Percentiles rank a stretch among this genome's conserved stretches.
Evolutionary conservation across 1,140 invertebrate species (phyloP).

Genomic region (Heliconius eleuchia): DNA sequence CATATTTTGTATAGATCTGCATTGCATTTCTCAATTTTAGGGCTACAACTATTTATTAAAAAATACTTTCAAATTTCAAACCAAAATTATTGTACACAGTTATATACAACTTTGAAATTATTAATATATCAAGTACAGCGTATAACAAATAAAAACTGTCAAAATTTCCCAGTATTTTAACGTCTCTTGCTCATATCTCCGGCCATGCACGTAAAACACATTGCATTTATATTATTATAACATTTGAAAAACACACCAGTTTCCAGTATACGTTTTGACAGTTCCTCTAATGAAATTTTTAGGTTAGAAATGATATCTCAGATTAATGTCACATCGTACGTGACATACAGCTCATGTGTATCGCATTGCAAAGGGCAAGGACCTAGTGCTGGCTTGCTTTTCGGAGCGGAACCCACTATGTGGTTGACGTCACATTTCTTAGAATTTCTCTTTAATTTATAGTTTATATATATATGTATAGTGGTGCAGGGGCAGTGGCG

Average conservation of each 20-base stretch:
- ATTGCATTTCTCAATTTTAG: too few species aligned
- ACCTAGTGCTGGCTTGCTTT: slow-evolving; percentile 22
- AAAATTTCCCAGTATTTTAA: not conserved
- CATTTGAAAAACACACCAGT: not conserved
- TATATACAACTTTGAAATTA: too few species aligned
- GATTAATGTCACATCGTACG: slow-evolving; percentile 19
- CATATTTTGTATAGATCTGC: too few species aligned
- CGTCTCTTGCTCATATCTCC: not conserved
- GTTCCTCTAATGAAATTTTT: slow-evolving; percentile 1
- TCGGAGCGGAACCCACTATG: slow-evolving; percentile 23
- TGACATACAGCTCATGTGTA: slow-evolving; percentile 4
- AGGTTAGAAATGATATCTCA: not conserved
- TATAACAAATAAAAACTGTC: not conserved
- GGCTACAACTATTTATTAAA: too few species aligned
- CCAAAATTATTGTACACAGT: too few species aligned
- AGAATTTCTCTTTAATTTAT: slow-evolving; percentile 5
- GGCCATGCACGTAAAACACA: not conserved
- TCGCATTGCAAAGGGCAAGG: slow-evolving; percentile 23
- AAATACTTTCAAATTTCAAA: too few species aligned
- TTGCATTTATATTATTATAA: not conserved
- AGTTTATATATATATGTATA: not conserved
- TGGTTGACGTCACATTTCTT: not conserved
- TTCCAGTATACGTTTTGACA: not conserved
- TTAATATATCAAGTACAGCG: not conserved
- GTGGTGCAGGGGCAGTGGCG: too few species aligned